Base-by-base conservation (phyloP, 2,888 invertebrate species). In the Diplolepis rosae region DNA sequence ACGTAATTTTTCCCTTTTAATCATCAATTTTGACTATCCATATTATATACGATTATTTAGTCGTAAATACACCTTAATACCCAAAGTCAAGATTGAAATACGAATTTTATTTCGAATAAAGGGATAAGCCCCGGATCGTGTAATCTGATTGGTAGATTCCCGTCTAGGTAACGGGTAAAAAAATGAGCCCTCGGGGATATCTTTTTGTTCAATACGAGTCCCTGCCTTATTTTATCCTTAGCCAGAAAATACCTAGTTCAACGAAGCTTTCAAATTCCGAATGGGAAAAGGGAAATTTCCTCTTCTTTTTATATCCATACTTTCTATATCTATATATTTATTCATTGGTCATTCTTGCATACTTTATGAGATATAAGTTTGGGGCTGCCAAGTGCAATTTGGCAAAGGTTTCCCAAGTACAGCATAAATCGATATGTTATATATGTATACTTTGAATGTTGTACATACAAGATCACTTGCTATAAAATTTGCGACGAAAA, bases 291-390 rank as follows among this genome's bases (percentile, higher is more conserved):
- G 22, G 15, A 48, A 18, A 48, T 48, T 22, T 7, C 32, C 32
- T 11, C 6, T 30, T 52, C 15, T 52, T 27, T 6, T 28, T 52
- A 27, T 13, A 28, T 30, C 15, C 52, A 15, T 39, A 42, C n/a
- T 61, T 61, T 35, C 56, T 56, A 32, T 32, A 56, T 35, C 13
- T 39, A 24, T 13, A 61, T 27, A n/a, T 24, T 24, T 39, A 61
- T 61, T 61, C 61, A 61, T 15, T 61, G 39, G 39, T 39, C 61
- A 61, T 61, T 61, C 39, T 61, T 61, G 61, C 61, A 42, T 61
- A 61, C 15, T 61, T 61, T 39, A 61, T 61, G 39, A 13, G 61
- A 61, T 22, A 61, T n/a, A 24, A 22, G 24, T 42, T 39, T n/a
- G n/a, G 32, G 56, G 18, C 35, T 61, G 61, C 61, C 61, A 61